A percentile compares a stretch with the other conserved stretches of the same genome.
Evolutionary conservation across 2,888 invertebrate species (phyloP).

Genomic region (Spicauda simplicius): DNA sequence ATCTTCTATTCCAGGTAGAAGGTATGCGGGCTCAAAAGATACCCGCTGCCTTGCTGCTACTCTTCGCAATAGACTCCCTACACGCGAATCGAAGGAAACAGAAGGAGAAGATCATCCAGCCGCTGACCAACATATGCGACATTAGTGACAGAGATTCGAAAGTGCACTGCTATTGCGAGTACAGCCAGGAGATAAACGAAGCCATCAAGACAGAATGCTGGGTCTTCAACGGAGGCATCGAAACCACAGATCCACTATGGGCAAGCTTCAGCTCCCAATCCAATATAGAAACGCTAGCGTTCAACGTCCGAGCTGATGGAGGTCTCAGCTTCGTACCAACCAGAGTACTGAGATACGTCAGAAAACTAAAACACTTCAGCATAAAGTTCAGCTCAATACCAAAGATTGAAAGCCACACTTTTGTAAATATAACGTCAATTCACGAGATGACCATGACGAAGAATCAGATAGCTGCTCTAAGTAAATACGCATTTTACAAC

Average conservation of each 20-base stretch:
- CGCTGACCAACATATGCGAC: constrained; percentile 82
- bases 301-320: constrained; percentile 89
- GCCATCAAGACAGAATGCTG: constrained; percentile 91
- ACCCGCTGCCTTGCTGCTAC: constrained; percentile 82
- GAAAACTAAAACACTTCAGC: constrained; percentile 87
- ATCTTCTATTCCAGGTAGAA: constrained; percentile 72
- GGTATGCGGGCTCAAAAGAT: constrained; percentile 81
- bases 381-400: constrained; percentile 90
- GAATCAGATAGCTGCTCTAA: constrained; percentile 88
- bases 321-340: constrained; percentile 89
- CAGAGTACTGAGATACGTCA: constrained; percentile 87
- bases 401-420: constrained; percentile 88
- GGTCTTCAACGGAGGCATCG: constrained; percentile 89
- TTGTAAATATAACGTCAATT: constrained; percentile 89
- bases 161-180: constrained; percentile 88
- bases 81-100: constrained; percentile 76
- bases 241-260: constrained; percentile 89
- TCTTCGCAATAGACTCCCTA: constrained; percentile 76
- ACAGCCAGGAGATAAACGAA: constrained; percentile 79
- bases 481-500: constrained; percentile 89
- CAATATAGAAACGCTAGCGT: constrained; percentile 87
- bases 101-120: constrained; percentile 67
- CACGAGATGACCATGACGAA: constrained; percentile 88
- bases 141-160: constrained; percentile 83
- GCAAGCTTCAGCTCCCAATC: constrained; percentile 89